Base-by-base conservation (phyloP, 1,140 invertebrate genomes). In the Drosophila trapezifrons region DNA sequence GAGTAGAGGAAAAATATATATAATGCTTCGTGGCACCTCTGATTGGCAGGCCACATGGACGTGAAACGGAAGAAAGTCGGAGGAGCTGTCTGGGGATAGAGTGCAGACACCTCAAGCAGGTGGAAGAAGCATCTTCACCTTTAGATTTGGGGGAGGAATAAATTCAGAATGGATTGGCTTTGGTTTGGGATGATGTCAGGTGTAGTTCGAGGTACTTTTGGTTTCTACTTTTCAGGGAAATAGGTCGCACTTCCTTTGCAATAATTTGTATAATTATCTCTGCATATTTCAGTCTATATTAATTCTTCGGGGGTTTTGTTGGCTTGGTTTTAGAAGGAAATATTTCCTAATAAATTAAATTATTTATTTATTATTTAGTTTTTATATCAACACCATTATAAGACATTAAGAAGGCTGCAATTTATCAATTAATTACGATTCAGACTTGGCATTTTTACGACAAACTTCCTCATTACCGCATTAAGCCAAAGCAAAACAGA, bases 21-120 rank as follows among this genome's bases (percentile, higher is more conserved):
- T 42, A 66, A 47, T 49, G 67, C 51, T 58, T 17, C 25, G 35
- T 40, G 51, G 69, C 52, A 58, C 29, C 18, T 42, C 51, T 71
- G 66, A 72, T 72, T 72, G 69, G 69, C 69, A 72, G 69, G 60
- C 27, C 69, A 29, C 67, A 71, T 69, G 64, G 49, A 45, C 17
- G 62, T 70, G 67, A 58, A 47, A 42, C 56, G 51, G 37, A 43
- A 54, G 65, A 66, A 69, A 69, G 65, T 69, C 46, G 46, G 37
- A 69, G 62, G 13, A 66, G 32, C 46, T 69, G 60, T 66, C 37
- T 29, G 17, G n/a, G 20, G 67, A 71, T 49, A 35, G 10, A 71
- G 37, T 58, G 65, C 67, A 71, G 67, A 58, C 18, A 38, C 52
- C 29, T 18, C 27, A 9, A 12, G 22, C 27, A 71, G 35, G 32